Conservation (phyloP, 2,797 vertebrate species). For the Borostomias antarcticus region DNA sequence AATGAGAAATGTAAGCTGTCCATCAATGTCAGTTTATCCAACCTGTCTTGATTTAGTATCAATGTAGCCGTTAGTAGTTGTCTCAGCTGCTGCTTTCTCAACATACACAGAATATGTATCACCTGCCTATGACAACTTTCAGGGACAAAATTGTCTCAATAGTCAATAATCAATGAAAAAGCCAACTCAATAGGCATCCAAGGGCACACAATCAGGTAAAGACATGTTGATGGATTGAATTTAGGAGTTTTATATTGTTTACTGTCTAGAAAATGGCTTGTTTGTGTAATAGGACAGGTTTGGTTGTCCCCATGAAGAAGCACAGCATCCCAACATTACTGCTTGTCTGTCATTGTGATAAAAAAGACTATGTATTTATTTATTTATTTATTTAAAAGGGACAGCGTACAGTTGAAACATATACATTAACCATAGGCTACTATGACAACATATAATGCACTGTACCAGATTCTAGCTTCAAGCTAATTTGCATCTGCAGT, state of each 20-base stretch:
- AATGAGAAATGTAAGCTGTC: background rate
- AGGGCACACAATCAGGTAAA: background rate
- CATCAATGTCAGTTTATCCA: background rate
- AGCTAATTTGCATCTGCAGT: too few species aligned
- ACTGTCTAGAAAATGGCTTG: background rate
- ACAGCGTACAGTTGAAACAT: too few species aligned
- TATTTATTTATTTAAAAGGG: too few species aligned
- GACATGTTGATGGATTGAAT: background rate
- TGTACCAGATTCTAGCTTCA: too few species aligned
- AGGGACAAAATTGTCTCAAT: conserved; percentile 5
- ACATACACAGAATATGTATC: conserved; percentile 1
- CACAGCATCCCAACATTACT: background rate
- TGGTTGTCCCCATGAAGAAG: background rate
- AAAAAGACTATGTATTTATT: too few species aligned
- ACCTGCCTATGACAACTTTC: conserved; percentile 5
- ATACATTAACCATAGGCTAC: too few species aligned
- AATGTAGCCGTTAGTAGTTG: conserved; percentile 1
- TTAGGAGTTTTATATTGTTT: background rate
- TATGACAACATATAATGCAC: too few species aligned
- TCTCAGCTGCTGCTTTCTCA: background rate
- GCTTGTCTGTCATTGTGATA: background rate
- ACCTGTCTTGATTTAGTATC: background rate
- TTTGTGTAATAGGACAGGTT: background rate
- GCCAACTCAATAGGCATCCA: background rate
- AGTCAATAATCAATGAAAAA: conserved; percentile 1